phyloP scores from a whole-genome alignment of 1,140 invertebrate species.

The Melitaea cinxia region DNA sequence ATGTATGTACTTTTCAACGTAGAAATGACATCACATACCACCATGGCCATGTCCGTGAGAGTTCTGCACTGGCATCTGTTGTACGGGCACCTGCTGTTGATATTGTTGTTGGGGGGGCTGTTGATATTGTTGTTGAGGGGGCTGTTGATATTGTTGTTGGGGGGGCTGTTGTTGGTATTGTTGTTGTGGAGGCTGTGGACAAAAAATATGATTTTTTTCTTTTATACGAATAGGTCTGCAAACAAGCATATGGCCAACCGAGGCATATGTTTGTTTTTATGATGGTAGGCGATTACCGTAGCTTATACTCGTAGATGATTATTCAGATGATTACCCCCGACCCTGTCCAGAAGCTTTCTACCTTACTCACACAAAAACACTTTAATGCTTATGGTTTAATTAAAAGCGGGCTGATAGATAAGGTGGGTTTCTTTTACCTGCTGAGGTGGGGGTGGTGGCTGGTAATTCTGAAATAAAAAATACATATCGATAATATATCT shows the following conservation, averaged over 20 bases:
- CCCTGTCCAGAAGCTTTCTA: too few species aligned
- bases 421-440: background rate
- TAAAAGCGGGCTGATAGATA: too few species aligned
- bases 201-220: background rate
- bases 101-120: constrained; percentile 45
- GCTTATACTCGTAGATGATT: too few species aligned
- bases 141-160: constrained; percentile 41
- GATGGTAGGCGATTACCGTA: too few species aligned
- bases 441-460: constrained; percentile 22
- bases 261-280: too few species aligned
- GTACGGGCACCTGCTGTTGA: constrained; percentile 58
- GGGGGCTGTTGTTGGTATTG: constrained; percentile 43
- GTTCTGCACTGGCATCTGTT: constrained; percentile 54
- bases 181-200: constrained; percentile 30
- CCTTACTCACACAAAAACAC: too few species aligned
- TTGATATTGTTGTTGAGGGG: constrained; percentile 42
- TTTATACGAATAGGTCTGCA: too few species aligned
- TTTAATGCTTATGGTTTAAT: too few species aligned
- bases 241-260: too few species aligned
- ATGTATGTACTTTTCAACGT: too few species aligned
- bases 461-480: constrained; percentile 6
- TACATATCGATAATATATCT: background rate
- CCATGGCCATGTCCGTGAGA: constrained; percentile 47
- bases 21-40: background rate
- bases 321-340: too few species aligned